Conservation (phyloP, 2,888 invertebrate species). For the Cheilosia urbana region DNA sequence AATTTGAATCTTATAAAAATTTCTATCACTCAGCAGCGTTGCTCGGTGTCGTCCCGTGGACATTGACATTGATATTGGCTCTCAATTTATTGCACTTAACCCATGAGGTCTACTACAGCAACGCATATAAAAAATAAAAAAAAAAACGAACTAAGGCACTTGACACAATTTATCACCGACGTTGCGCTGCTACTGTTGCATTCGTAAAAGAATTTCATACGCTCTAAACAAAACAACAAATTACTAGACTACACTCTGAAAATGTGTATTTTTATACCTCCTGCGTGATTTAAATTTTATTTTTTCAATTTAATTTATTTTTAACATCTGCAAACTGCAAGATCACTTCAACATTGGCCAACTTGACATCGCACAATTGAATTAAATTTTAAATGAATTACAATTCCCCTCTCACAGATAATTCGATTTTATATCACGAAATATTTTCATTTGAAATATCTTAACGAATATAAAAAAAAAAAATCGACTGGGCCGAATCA, state of each 20-base stretch:
- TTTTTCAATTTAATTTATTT: conserved; percentile 11
- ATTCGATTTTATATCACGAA: conserved; percentile 11
- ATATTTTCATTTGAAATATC: neutral
- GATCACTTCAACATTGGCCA: conserved; percentile 13
- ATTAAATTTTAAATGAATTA: conserved; percentile 24
- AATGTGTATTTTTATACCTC: conserved; percentile 21
- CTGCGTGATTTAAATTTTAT: conserved; percentile 23
- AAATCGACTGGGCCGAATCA: neutral
- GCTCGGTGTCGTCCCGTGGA: conserved; percentile 44
- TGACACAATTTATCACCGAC: conserved; percentile 69
- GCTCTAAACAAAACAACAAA: neutral
- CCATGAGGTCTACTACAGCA: conserved; percentile 18
- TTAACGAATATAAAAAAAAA: neutral
- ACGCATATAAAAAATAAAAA: neutral
- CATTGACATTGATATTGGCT: conserved; percentile 73
- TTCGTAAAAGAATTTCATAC: conserved; percentile 29
- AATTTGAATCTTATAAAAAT: neutral
- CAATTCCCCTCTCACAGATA: neutral
- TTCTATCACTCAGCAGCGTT: conserved; percentile 23
- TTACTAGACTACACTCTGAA: conserved; percentile 27
- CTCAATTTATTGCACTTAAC: conserved; percentile 62
- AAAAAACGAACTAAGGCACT: conserved; percentile 56
- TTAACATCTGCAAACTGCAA: conserved; percentile 3
- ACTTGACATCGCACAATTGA: conserved; percentile 6
- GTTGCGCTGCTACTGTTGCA: conserved; percentile 9